Evolutionary conservation across 2,113 vertebrate species (phyloP), one percentile per base, ranked within the genome.

Genomic region (Albula goreensis): DNA sequence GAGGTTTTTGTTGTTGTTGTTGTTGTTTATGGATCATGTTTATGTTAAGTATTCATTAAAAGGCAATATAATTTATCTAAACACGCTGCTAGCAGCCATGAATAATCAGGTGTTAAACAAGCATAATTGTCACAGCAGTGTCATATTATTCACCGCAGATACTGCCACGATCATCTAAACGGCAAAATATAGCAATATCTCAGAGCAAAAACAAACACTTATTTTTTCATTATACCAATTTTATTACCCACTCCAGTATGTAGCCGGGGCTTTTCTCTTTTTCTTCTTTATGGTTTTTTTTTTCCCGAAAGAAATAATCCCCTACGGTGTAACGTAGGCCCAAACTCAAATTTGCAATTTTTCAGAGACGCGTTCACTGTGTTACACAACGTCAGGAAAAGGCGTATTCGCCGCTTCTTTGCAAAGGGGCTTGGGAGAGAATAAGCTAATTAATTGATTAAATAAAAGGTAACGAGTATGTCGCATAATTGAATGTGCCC

Each of bases 401-500:
- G 19, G 17, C 17, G 22, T 10, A 74, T 74, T 12, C 80, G 51
- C 25, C 48, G 50, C 49, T 51, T 53, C 80, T 81, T 2, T 31
- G 31, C 0, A 41, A 41, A 41, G 31, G 13, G 78, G 13, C 19
- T 51, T 80, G 60, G 51, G 51, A 81, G 19, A 63, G 63, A 86
- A 84, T 85, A 53, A 86, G 83, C 87, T 85, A 87, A 86, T 52
- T 86, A 89, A 88, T 88, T 86, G 92, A 91, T 87, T 84, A 82
- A 92, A 91, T 86, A 77, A 86, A 84, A 50, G 83, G 87, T 88
- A 88, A 89, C 84, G 87, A 87, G 90, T 90, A 91, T 91, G 89
- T 89, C 89, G 88, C 83, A 85, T 91, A 90, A 91, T 88, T 92
- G 90, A 89, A 85, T 89, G 80, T 88, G 86, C 50, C 88, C 80